Evolutionary conservation across 1,140 invertebrate species (phyloP).

Genomic region (Brachionus rubens): DNA sequence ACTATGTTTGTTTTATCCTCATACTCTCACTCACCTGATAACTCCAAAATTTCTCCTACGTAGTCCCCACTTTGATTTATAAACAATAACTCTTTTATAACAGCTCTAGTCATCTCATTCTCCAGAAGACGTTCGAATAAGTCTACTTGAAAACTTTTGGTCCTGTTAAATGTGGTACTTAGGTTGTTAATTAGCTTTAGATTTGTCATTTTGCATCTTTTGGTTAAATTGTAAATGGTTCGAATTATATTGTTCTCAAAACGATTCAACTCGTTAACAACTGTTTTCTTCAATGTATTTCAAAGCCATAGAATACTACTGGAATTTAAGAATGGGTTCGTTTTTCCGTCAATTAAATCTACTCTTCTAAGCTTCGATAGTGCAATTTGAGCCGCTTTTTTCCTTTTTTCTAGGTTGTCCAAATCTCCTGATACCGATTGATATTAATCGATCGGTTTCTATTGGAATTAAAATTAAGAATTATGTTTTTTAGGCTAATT

Average conservation of each 20-base stretch:
- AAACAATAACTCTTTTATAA: no score
- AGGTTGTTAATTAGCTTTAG: not conserved
- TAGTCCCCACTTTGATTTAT: not conserved
- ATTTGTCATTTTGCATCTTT: no score
- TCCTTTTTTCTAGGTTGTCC: not conserved
- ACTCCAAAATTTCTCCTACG: not conserved
- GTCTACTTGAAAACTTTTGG: not conserved
- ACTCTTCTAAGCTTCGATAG: not conserved
- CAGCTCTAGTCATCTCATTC: not conserved
- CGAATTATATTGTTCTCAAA: no score
- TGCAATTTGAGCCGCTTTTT: not conserved
- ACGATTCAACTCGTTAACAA: not conserved
- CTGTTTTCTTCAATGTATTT: not conserved
- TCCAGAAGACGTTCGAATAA: not conserved
- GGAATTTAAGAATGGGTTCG: not conserved
- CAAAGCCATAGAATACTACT: not conserved
- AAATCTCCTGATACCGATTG: no score
- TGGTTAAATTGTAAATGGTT: no score
- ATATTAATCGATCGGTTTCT: no score
- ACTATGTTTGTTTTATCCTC: not conserved
- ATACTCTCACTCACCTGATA: not conserved
- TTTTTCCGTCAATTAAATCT: not conserved
- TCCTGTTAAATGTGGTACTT: not conserved
- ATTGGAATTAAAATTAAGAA: no score
- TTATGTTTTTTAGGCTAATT: no score